Evolutionary conservation across 2,888 invertebrate genomes (phyloP), one percentile per base, ranked within the genome.

Genomic region (Sphecodes monilicornis): DNA sequence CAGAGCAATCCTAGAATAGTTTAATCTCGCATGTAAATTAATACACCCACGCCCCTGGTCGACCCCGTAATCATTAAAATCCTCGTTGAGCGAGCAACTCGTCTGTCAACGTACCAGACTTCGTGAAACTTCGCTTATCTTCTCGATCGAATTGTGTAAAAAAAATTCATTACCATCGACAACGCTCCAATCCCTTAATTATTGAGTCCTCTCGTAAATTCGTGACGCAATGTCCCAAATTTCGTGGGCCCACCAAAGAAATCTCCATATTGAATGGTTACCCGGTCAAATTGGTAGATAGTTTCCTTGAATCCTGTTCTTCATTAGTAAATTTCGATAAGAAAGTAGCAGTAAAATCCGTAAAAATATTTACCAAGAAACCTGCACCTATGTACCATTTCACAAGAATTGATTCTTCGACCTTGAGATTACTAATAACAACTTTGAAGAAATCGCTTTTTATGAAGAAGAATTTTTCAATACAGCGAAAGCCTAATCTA

Each of bases 21-120:
- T 82, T 54, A 16, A 86, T 79, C 80, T 50, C 13, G 36, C 71
- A 80, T 80, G 88, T 64, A 88, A 80, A 86, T 84, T 77, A 18
- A 70, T 69, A 78, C 85, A 29, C 83, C 86, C 73, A 83, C 88
- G 71, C 43, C n/a, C 32, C 32, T 22, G 6, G 16, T 80, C 57
- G 41, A 3, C 22, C 50, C 50, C 18, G 66, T 41, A 68, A 64
- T 79, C 79, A 22, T 29, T 36, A 73, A 76, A 85, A 80, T 82
- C 75, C 13, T 68, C 36, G 32, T 46, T 29, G 43, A 29, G 13
- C 13, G 10, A 46, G 3, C 16, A 16, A 46, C 74, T 29, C 29
- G 16, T 10, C 13, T 3, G 36, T 71, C 32, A 60, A 22, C 64
- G 41, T 43, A 43, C 36, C 32, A 26, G 64, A 43, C 18, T 64